Base-by-base conservation (phyloP, 2,113 vertebrate species). In the Corydoras sp. region DNA sequence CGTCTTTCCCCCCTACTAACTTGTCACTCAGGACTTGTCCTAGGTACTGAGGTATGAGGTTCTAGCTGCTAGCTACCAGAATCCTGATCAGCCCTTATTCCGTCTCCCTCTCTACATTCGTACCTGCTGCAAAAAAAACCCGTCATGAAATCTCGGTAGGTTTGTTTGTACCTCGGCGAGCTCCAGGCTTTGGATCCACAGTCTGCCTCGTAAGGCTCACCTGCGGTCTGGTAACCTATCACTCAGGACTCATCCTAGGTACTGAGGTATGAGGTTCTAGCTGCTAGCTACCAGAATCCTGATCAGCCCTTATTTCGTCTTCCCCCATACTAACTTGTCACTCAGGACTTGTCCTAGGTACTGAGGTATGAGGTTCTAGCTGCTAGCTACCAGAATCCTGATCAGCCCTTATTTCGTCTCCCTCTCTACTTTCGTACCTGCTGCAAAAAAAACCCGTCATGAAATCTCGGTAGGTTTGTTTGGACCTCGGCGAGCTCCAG, bases 381-480 rank as follows among this genome's bases (percentile, higher is more conserved):
- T 24, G 18, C 18, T 24, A 24, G 18, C 18, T 24, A 24, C 18
- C 18, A 2, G 18, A 24, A 24, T 24, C 18, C 18, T 24, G 2
- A 24, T 24, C 18, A 24, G 18, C 18, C 18, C 2, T 24, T 24
- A 24, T 24, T 24, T 24, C 18, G 18, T 24, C 18, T 24, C 18
- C 18, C 18, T 24, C 18, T 24, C 18, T 24, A 24, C 18, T 1
- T 1, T 24, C 18, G 18, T 24, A 24, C 18, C 18, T 24, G 18
- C 18, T 24, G 18, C 18, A 24, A 24, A 24, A 24, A 24, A 63
- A 85, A 79, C 83, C 85, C 81, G 80, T 82, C 78, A 77, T 61
- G 49, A 48, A 82, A 79, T 82, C 77, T 65, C 50, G 29, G 55
- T 12, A 49, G 53, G 73, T 30, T 59, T 24, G 18, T 24, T 24